phyloP scores from a whole-genome alignment of 2,797 vertebrate species.

The Sebastes itinus region DNA sequence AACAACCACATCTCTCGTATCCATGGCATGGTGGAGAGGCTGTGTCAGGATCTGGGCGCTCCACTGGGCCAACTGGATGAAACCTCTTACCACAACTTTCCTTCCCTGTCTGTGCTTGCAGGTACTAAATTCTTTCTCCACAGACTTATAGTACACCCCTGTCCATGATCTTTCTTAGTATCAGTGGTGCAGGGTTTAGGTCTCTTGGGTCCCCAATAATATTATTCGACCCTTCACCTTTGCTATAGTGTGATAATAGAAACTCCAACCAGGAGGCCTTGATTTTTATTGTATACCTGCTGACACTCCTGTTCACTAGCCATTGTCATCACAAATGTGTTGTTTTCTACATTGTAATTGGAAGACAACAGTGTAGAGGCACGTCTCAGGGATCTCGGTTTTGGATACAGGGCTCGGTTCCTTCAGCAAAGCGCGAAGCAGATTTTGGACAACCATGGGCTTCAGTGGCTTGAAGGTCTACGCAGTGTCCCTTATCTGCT shows the following conservation, averaged over 20 bases:
- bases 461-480: conserved; percentile 86
- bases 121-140: conserved; percentile 70
- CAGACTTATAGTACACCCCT: not conserved
- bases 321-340: not conserved
- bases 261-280: not conserved
- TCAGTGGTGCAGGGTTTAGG: not conserved
- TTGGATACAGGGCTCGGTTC: conserved; percentile 94
- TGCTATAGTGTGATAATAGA: not conserved
- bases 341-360: conserved; percentile 14
- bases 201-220: not conserved
- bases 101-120: conserved; percentile 84
- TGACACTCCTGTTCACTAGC: not conserved
- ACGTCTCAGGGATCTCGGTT: conserved; percentile 87
- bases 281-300: not conserved
- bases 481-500: conserved; percentile 81
- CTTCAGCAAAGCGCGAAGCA: conserved; percentile 86
- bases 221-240: not conserved
- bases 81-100: conserved; percentile 88
- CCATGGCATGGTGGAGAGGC: conserved; percentile 91
- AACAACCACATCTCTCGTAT: conserved; percentile 97
- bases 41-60: conserved; percentile 87
- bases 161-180: not conserved
- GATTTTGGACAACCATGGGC: conserved; percentile 80
- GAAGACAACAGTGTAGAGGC: conserved; percentile 85
- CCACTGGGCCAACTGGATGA: conserved; percentile 84